Evolutionary conservation across 1,140 invertebrate species (phyloP).

Genomic region (Caenorhabditis brenneri): DNA sequence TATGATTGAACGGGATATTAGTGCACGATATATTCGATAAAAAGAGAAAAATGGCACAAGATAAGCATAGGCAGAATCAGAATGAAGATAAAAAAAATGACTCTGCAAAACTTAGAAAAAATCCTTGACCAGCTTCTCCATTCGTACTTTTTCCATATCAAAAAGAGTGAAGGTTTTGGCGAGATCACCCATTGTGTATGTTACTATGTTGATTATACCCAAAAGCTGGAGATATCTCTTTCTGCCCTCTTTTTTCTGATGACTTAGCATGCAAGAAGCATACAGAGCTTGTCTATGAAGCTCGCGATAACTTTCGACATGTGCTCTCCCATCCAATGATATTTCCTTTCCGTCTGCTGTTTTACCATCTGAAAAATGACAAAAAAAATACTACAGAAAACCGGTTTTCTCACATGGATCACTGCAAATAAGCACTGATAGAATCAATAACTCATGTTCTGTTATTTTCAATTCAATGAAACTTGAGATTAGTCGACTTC

Average conservation of each 20-base stretch:
- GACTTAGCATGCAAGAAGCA: too few species aligned
- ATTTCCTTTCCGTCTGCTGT: neutral
- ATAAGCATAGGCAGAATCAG: too few species aligned
- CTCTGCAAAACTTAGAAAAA: neutral
- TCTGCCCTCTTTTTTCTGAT: too few species aligned
- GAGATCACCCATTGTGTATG: neutral
- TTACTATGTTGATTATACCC: neutral
- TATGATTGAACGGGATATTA: too few species aligned
- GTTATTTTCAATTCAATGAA: neutral
- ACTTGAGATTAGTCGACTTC: neutral
- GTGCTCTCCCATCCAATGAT: neutral
- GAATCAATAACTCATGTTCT: neutral
- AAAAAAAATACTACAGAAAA: neutral
- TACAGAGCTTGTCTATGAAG: too few species aligned
- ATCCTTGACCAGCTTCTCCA: neutral
- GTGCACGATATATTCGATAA: too few species aligned
- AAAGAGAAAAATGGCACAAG: too few species aligned
- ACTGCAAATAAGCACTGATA: neutral
- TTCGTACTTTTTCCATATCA: too few species aligned
- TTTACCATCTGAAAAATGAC: too few species aligned
- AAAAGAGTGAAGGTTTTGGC: neutral
- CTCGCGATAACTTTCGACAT: neutral
- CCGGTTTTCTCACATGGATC: neutral
- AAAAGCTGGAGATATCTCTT: too few species aligned
- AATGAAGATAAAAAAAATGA: too few species aligned